Percentiles rank a stretch among this genome's conserved stretches.
Conservation (phyloP, 2,888 invertebrate species). For the Thysanoteuthis rhombus region DNA sequence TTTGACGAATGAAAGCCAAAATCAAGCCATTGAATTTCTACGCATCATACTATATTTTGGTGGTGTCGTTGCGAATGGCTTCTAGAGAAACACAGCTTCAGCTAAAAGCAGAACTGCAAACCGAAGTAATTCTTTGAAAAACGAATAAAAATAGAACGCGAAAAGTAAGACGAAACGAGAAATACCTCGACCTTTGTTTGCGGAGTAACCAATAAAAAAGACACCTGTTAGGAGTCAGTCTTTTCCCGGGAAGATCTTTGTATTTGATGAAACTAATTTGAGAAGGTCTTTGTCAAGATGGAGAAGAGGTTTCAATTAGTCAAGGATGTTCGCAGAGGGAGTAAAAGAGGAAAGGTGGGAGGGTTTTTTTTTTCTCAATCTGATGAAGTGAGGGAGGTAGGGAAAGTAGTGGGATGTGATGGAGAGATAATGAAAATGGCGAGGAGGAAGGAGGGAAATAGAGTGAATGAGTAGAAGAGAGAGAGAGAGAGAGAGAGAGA, state of each 20-base stretch:
- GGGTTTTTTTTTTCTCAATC: too few relatives aligned
- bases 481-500: too few relatives aligned
- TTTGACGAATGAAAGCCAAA: background rate
- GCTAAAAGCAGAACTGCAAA: too few relatives aligned
- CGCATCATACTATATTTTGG: background rate
- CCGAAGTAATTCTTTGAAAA: too few relatives aligned
- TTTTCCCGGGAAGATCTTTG: background rate
- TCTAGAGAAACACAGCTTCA: background rate
- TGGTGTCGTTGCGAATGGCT: background rate
- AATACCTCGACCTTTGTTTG: background rate
- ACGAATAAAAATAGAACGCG: too few relatives aligned
- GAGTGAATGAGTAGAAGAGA: too few relatives aligned
- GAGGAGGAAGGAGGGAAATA: too few relatives aligned
- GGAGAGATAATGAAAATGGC: too few relatives aligned
- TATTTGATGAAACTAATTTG: background rate
- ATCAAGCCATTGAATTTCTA: background rate
- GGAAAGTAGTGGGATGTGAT: too few relatives aligned
- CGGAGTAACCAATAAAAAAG: background rate
- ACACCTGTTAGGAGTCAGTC: background rate
- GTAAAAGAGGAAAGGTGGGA: too few relatives aligned
- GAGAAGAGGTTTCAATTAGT: background rate
- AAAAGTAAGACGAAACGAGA: background rate
- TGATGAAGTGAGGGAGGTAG: too few relatives aligned
- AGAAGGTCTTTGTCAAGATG: background rate
- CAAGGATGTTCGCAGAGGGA: too few relatives aligned